Evolutionary conservation across 2,888 invertebrate species (phyloP).

Genomic region (Steinernema scapterisci): DNA sequence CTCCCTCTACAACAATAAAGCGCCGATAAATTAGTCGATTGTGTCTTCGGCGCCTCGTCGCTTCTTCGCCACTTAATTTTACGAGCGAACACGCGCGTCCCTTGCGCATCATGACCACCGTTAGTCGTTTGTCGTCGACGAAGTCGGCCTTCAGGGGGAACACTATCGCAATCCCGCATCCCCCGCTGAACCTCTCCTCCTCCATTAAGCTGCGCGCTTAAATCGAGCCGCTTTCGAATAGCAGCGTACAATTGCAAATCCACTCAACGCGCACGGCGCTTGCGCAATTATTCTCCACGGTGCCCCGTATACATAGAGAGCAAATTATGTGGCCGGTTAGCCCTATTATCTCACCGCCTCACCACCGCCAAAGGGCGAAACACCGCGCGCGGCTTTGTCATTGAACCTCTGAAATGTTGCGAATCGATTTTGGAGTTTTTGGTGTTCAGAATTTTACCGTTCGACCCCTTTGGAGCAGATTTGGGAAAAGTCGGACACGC

Average conservation of each 20-base stretch:
- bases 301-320: not conserved
- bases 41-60: not conserved
- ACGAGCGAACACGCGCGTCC: constrained; percentile 24
- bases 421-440: constrained; percentile 13
- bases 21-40: constrained; percentile 28
- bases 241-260: not conserved
- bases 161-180: constrained; percentile 4
- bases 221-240: not conserved
- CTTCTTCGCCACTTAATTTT: constrained; percentile 24
- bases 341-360: constrained; percentile 31
- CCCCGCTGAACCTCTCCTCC: no score
- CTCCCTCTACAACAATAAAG: not conserved
- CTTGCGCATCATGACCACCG: not conserved
- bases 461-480: not conserved
- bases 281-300: constrained; percentile 6
- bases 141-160: not conserved
- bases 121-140: not conserved
- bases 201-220: not conserved
- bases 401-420: not conserved
- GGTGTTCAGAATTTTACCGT: not conserved
- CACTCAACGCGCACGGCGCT: not conserved
- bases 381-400: not conserved
- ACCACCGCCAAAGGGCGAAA: not conserved
- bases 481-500: not conserved
- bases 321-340: constrained; percentile 31